These are phyloP conservation scores for Notarius lentiginosus DNA, from an alignment of 2,113 vertebrate genomes.

Conservation along the genomic window DNA sequence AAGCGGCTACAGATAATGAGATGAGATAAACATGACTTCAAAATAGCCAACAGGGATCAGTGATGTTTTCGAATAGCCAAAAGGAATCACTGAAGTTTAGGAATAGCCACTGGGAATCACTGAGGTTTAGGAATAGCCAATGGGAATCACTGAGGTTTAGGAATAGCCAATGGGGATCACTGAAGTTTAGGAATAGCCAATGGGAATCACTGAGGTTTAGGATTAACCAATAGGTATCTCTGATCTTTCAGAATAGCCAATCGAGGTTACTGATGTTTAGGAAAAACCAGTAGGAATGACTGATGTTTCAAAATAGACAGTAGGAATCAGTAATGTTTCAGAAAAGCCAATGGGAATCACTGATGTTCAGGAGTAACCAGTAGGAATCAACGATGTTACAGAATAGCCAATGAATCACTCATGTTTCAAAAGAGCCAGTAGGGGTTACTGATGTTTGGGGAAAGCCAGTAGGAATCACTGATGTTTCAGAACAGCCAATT, in stretches of 20 bases:
- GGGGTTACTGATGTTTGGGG: neutral
- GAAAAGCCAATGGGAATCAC: neutral
- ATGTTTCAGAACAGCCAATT: neutral
- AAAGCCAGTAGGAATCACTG: neutral
- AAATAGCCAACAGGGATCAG: neutral
- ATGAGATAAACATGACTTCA: neutral
- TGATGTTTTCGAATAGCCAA: neutral
- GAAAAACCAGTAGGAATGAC: neutral
- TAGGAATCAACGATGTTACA: neutral
- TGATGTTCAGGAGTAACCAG: too few species aligned
- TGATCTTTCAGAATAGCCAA: neutral
- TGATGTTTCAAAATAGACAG: neutral
- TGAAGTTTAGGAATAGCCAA: neutral
- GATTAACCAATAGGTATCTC: neutral
- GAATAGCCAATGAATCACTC: neutral
- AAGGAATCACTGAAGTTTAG: neutral
- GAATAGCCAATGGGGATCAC: neutral
- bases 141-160: neutral
- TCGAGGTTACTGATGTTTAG: neutral
- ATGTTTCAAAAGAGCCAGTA: too few species aligned
- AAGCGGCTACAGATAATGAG: too few species aligned
- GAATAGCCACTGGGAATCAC: neutral
- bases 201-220: neutral
- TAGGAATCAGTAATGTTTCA: neutral
- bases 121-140: neutral